A percentile compares a stretch with the other conserved stretches of the same genome.
phyloP scores from a whole-genome alignment of 2,113 vertebrate genomes.

The Brachyhypopomus gauderio region DNA sequence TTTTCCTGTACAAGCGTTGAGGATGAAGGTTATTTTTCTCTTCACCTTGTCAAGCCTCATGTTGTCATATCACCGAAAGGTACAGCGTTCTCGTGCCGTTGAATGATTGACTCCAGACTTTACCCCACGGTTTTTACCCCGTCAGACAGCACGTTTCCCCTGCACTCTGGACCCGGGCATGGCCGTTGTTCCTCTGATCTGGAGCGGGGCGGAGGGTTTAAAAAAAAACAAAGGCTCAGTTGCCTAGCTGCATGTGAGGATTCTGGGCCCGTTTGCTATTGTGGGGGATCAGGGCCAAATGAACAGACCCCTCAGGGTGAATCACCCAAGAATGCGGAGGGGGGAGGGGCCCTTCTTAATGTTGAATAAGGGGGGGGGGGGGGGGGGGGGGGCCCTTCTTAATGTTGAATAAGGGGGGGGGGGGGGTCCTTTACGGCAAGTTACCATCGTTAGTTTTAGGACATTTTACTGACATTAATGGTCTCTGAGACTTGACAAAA shows the following conservation, averaged over 20 bases:
- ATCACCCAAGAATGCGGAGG: slow-evolving; percentile 57
- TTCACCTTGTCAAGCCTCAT: neutral
- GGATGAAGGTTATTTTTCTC: neutral
- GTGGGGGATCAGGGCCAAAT: slow-evolving; percentile 52
- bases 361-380: slow-evolving; percentile 56
- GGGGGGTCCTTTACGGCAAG: slow-evolving; percentile 54
- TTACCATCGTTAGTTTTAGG: slow-evolving; percentile 50
- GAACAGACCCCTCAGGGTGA: slow-evolving; percentile 59
- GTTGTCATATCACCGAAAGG: neutral
- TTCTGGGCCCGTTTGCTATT: slow-evolving; percentile 60
- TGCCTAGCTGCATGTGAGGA: slow-evolving; percentile 70
- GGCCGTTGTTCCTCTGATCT: slow-evolving; percentile 58
- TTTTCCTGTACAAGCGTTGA: neutral
- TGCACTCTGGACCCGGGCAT: neutral
- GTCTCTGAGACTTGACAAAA: slow-evolving; percentile 29
- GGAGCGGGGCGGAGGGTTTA: slow-evolving; percentile 48
- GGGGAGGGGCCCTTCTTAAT: slow-evolving; percentile 50
- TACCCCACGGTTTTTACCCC: neutral
- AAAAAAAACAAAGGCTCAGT: slow-evolving; percentile 67
- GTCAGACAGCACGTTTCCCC: neutral
- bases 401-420: slow-evolving; percentile 58
- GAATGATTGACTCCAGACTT: neutral
- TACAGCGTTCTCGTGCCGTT: neutral
- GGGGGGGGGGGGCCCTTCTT: slow-evolving; percentile 40
- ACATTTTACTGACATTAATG: slow-evolving; percentile 37